Evolutionary conservation across 1,140 invertebrate genomes (phyloP), one percentile per base, ranked within the genome.

Genomic region (Drosophila repleta): DNA sequence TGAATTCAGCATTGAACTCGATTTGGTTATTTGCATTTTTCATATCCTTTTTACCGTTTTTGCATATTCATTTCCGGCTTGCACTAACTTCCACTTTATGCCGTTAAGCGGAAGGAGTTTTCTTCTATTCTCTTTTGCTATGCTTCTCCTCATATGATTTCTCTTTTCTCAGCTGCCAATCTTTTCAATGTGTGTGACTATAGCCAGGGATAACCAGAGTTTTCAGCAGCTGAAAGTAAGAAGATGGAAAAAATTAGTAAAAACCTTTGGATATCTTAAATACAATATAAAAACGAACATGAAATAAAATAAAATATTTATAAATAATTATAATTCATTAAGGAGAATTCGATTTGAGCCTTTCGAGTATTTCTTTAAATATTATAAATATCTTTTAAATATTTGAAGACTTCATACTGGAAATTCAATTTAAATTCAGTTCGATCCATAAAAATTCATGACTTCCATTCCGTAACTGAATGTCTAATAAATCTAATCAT

Each of bases 21-120:
- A 78, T 78, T 88, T 87, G 65, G 82, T n/a, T 79, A 87, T 87
- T 87, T 87, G 83, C 82, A 88, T 87, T 76, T 87, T 79, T 87
- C 82, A 87, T 87, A 87, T 87, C 83, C 82, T 74, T 74, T 87
- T 76, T 73, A 55, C 51, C 63, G 62, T 55, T 85, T 85, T 85
- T 87, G 83, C 82, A 87, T 79, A 87, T 87, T 87, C 82, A 87
- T 87, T 87, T 87, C 82, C 82, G 62, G 61, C 53, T 78, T 69
- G 62, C 75, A 55, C 76, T 76, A 80, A 66, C 68, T 45, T 84
- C 70, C 64, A 67, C 49, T 66, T 62, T 58, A 21, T 51, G 15
- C 52, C 45, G 20, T 66, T 37, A 41, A 55, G 45, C 58, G 32
- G 10, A 13, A 29, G 17, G 32, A 10, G 45, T 49, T 45, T 66